Evolutionary conservation across 2,113 vertebrate genomes (phyloP), one percentile per base, ranked within the genome.

Genomic region (Phyllopteryx taeniolatus): DNA sequence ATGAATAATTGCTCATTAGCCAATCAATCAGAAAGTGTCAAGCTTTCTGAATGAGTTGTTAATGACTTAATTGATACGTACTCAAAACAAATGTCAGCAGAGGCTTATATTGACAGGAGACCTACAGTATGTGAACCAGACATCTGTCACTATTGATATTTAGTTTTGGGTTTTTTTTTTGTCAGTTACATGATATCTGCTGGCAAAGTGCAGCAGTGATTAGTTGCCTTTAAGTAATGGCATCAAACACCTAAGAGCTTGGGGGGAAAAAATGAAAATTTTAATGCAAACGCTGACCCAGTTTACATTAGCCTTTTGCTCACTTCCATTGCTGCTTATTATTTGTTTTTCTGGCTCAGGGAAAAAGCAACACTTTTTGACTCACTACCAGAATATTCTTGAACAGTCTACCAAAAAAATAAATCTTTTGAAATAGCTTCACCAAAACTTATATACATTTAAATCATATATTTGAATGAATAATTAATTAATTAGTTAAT

Each of bases 281-380:
- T 53, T 31, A 56, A 71, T 56, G 19, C 63, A 42, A 62, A 49
- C 53, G 35, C 47, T 51, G 7, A 31, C 19, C 17, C 47, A 22
- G 63, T 69, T 62, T 65, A 51, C 17, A 51, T 59, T 64, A 15
- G 67, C 22, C 51, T 68, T 65, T 68, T 47, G n/a, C 68, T n/a
- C 59, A 54, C 51, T 44, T 66, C 9, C 19, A 42, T 64, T 49
- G 46, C 70, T 75, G 51, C 61, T 64, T 67, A 35, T 68, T 63
- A 33, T 68, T 14, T 46, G 39, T 20, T 11, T 59, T 53, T 46
- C 47, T 33, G 62, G 19, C 9, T 12, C 27, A 8, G 43, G 11
- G n/a, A 65, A 42, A 51, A 68, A 68, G 10, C 10, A 27, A 9
- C 2, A 2, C 33, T 51, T 60, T 61, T 54, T 12, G 17, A 61